Conservation (phyloP, 2,888 invertebrate genomes). For the Scaptomyza reducta region DNA sequence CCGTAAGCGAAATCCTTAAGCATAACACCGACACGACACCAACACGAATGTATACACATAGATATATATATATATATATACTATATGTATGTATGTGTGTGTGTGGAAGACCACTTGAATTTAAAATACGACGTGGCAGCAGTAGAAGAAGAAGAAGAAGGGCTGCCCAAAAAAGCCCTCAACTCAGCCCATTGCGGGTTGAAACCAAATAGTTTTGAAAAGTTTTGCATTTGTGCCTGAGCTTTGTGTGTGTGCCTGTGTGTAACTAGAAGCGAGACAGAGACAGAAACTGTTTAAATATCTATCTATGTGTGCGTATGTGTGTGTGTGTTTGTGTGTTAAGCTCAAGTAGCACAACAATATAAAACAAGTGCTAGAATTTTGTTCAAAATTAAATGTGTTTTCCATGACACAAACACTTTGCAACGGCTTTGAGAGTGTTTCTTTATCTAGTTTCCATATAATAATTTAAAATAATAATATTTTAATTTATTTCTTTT, state of each 20-base stretch:
- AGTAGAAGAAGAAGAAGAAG: conserved; percentile 51
- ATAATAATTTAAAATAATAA: conserved; percentile 44
- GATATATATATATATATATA: conserved; percentile 15
- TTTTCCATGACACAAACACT: conserved; percentile 78
- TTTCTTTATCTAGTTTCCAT: conserved; percentile 22
- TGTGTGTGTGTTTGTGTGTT: conserved; percentile 53
- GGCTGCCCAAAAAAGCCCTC: conserved; percentile 49
- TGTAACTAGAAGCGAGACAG: conserved; percentile 10
- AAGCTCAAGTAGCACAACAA: conserved; percentile 73
- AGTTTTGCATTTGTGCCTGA: conserved; percentile 72
- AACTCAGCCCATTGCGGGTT: conserved; percentile 39
- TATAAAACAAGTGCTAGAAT: conserved; percentile 55
- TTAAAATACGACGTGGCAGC: conserved; percentile 78
- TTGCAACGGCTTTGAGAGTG: neutral
- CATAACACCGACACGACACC: conserved; percentile 60
- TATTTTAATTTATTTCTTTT: conserved; percentile 49
- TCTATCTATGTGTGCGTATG: conserved; percentile 55
- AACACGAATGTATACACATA: conserved; percentile 35
- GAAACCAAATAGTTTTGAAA: conserved; percentile 75
- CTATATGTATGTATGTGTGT: conserved; percentile 32
- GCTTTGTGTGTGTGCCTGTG: conserved; percentile 53
- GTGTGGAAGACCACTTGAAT: conserved; percentile 79
- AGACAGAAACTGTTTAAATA: conserved; percentile 6
- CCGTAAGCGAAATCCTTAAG: conserved; percentile 81
- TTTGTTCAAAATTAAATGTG: conserved; percentile 81